These are phyloP conservation scores for Cercopithecus mona DNA, from an alignment of 2,113 vertebrate genomes.

Conservation along the genomic window DNA sequence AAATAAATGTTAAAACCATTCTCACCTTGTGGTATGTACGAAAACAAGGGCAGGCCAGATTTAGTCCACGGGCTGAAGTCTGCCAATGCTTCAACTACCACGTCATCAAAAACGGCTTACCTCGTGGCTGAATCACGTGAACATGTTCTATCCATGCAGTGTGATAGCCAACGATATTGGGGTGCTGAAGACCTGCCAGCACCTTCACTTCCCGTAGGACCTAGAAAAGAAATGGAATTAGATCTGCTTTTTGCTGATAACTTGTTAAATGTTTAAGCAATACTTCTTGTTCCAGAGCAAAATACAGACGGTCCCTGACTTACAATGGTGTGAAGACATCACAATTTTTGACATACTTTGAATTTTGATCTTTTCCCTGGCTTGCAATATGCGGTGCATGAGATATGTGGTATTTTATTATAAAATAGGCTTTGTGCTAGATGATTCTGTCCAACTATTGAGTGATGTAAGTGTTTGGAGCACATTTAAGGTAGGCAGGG, in stretches of 20 bases:
- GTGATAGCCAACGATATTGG: slow-evolving; percentile 96
- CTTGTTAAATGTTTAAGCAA: not conserved
- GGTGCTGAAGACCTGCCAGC: slow-evolving; percentile 94
- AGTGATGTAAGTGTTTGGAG: not conserved
- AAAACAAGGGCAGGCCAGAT: not conserved
- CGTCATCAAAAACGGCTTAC: slow-evolving; percentile 56
- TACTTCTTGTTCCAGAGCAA: not conserved
- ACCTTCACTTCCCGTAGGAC: slow-evolving; percentile 97
- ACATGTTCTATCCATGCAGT: slow-evolving; percentile 98
- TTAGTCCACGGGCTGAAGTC: accelerated
- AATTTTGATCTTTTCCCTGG: not conserved
- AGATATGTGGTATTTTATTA: not conserved
- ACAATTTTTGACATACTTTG: not conserved
- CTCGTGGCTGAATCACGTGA: slow-evolving; percentile 82
- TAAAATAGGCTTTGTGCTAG: not conserved
- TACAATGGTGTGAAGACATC: not conserved
- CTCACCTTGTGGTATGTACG: not conserved
- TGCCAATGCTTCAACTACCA: not conserved
- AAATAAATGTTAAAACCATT: not conserved
- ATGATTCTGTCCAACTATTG: not conserved
- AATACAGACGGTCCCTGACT: not conserved
- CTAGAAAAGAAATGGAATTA: slow-evolving; percentile 78
- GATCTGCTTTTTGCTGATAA: not conserved
- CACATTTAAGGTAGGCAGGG: not conserved
- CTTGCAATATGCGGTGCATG: not conserved